Evolutionary conservation across 2,888 invertebrate species (phyloP), one percentile per base, ranked within the genome.

Genomic region (Geotrupes spiniger): DNA sequence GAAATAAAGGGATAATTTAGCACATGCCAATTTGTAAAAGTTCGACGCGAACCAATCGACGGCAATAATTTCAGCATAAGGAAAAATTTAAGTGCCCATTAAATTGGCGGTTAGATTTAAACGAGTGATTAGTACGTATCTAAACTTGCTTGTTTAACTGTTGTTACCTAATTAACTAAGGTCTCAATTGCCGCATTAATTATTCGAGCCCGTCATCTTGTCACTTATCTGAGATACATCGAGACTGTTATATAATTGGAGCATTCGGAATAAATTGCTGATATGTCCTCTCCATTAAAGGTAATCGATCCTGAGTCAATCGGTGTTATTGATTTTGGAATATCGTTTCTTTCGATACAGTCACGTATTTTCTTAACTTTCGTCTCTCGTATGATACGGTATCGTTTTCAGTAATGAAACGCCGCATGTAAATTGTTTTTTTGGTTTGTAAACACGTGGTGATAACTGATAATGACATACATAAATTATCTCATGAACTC

Each of bases 171-270:
- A 66, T 66, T 65, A 64, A 65, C 61, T 58, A 61, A 60, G 61
- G 53, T 58, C 61, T 59, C 60, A 64, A 65, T 63, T 63, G 63
- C 57, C 54, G 59, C 60, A 65, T 65, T 64, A 66, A 66, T 65
- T 65, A 63, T 61, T 51, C 46, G 42, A 46, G 46, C 49, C 53
- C 50, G 54, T 50, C 53, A 52, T 51, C 51, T 52, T 56, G 56
- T 57, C 57, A 50, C 27, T 50, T 51, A 52, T 52, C 47, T 38
- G 12, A 31, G 45, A 50, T 45, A 48, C 47, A 59, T 58, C 56
- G 52, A 52, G 55, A 53, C 52, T 49, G 54, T 54, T 55, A 56
- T 58, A 57, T 59, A 61, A 59, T 59, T 60, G 61, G 60, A 44
- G 54, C 55, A 58, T 58, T 53, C 52, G 46, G 54, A 55, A 59